Percentiles rank a stretch among this genome's conserved stretches.
Evolutionary conservation across 2,888 invertebrate species (phyloP).

Genomic region (Chorisops tibialis): DNA sequence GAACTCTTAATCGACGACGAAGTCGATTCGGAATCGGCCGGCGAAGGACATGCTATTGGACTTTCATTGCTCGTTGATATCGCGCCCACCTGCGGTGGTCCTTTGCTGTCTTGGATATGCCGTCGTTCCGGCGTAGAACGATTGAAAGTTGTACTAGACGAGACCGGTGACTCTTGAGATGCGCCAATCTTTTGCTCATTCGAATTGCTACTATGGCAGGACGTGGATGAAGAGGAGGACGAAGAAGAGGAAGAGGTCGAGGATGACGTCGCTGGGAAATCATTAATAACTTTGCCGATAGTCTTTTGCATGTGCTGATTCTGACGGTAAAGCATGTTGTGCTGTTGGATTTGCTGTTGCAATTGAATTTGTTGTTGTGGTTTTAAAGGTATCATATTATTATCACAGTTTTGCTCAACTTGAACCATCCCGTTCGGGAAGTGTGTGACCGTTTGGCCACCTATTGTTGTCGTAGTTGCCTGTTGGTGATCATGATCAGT

Average conservation of each 20-base stretch:
- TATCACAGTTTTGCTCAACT: slow-evolving; percentile 40
- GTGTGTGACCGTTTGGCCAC: slow-evolving; percentile 41
- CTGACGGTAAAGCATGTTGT: slow-evolving; percentile 39
- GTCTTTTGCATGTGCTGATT: slow-evolving; percentile 36
- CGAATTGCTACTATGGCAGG: slow-evolving; percentile 37
- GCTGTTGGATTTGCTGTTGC: slow-evolving; percentile 43
- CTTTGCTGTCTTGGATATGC: slow-evolving; percentile 58
- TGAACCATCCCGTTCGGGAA: slow-evolving; percentile 42
- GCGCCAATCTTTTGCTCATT: slow-evolving; percentile 45
- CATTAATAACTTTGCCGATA: background rate
- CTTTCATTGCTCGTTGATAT: slow-evolving; percentile 81
- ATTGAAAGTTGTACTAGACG: slow-evolving; percentile 54
- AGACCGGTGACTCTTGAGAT: slow-evolving; percentile 50
- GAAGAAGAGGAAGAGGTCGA: slow-evolving; percentile 36
- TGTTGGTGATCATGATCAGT: slow-evolving; percentile 26
- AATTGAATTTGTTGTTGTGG: slow-evolving; percentile 41
- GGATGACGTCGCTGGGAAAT: background rate
- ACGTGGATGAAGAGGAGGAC: background rate
- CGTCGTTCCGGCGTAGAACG: slow-evolving; percentile 51
- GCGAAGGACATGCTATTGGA: slow-evolving; percentile 64
- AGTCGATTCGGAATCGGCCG: slow-evolving; percentile 51
- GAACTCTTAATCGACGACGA: slow-evolving; percentile 45
- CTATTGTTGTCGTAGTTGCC: slow-evolving; percentile 37
- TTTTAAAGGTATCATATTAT: slow-evolving; percentile 34
- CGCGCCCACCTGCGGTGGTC: slow-evolving; percentile 79